phyloP scores from a whole-genome alignment of 2,113 vertebrate species.

The Vombatus ursinus region DNA sequence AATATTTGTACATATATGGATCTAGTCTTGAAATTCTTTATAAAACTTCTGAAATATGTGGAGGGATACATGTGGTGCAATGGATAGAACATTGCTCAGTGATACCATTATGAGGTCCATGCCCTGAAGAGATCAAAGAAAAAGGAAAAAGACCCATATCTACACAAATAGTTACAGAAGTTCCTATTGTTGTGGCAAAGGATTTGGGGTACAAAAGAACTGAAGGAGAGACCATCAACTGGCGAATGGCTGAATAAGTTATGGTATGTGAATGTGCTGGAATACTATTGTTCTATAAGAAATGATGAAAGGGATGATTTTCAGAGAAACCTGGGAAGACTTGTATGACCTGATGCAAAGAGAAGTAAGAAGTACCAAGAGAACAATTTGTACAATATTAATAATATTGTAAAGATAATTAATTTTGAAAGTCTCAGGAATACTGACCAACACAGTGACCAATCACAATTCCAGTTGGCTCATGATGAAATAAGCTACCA shows the following conservation, averaged over 20 bases:
- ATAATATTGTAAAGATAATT: not conserved
- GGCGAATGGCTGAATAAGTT: not conserved
- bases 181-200: not conserved
- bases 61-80: not conserved
- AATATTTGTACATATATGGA: not conserved
- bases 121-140: not conserved
- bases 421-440: not conserved
- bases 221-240: not conserved
- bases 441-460: not conserved
- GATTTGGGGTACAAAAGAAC: not conserved
- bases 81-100: not conserved
- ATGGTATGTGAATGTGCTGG: not conserved
- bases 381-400: not conserved
- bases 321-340: not conserved
- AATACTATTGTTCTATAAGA: not conserved
- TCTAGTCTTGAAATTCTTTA: constrained; percentile 23
- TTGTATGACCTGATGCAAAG: not conserved
- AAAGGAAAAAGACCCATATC: not conserved
- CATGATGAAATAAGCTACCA: not conserved
- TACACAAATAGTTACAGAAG: not conserved
- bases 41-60: not conserved
- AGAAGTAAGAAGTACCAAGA: not conserved
- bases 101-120: not conserved
- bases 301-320: not conserved
- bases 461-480: not conserved